Conservation (phyloP, 53 echinoderm and acorn worm species). For the Holothuria scabra region DNA sequence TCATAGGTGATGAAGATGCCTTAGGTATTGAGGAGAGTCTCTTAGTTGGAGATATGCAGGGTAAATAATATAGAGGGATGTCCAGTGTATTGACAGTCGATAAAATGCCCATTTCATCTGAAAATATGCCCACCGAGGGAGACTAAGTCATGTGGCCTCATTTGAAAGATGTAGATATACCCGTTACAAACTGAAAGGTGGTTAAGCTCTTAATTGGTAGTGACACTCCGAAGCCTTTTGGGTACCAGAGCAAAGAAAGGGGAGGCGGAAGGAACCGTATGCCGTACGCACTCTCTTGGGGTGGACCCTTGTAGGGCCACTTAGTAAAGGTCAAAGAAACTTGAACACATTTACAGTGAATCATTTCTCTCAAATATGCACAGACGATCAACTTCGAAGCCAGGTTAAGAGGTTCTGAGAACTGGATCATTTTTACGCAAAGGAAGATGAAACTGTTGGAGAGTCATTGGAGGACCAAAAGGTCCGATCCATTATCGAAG, state of each 20-base stretch:
- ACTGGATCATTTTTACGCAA: slow-evolving; percentile 19
- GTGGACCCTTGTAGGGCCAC: slow-evolving; percentile 42
- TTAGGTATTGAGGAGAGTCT: slow-evolving; percentile 2
- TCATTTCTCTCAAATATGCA: slow-evolving; percentile 11
- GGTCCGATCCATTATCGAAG: slow-evolving; percentile 50
- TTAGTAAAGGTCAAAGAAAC: not conserved
- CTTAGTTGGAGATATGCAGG: no score
- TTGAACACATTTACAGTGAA: slow-evolving; percentile 4
- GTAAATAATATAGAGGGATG: no score
- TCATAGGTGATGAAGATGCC: not conserved
- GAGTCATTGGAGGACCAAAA: slow-evolving; percentile 57
- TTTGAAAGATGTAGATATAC: no score
- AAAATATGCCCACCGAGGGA: slow-evolving; percentile 30
- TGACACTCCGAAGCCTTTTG: no score
- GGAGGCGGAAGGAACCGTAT: slow-evolving; percentile 52
- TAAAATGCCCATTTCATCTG: slow-evolving; percentile 39
- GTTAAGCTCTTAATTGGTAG: slow-evolving; percentile 46
- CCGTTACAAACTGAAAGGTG: not conserved
- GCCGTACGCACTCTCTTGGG: no score
- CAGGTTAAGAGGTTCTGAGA: slow-evolving; percentile 57
- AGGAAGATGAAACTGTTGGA: slow-evolving; percentile 32
- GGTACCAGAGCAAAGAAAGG: slow-evolving; percentile 62
- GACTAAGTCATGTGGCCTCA: no score
- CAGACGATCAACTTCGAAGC: slow-evolving; percentile 17
- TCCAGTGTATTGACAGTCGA: slow-evolving; percentile 58